A percentile compares a stretch with the other conserved stretches of the same genome.
Conservation (phyloP, 2,113 vertebrate genomes). For the Platysternon megacephalum region DNA sequence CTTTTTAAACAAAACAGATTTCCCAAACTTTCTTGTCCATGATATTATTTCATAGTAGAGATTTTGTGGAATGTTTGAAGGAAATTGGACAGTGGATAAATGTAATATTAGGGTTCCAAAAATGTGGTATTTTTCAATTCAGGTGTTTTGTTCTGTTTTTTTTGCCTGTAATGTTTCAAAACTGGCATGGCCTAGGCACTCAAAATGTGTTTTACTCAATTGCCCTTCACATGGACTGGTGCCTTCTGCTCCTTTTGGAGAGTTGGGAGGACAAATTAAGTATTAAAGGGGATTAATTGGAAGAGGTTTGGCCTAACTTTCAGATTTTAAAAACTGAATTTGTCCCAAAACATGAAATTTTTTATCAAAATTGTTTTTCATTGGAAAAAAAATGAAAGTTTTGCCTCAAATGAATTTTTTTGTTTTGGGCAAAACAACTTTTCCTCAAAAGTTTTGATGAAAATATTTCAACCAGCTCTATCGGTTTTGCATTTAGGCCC, state of each 20-base stretch:
- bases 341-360: neutral
- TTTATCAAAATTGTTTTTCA: neutral
- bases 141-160: neutral
- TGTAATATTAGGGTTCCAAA: too few species aligned
- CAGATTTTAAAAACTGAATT: too few species aligned
- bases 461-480: neutral
- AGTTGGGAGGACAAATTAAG: neutral
- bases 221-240: neutral
- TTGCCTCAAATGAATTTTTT: accelerated
- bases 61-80: too few species aligned
- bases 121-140: neutral
- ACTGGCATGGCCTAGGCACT: neutral
- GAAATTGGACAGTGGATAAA: too few species aligned
- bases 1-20: neutral
- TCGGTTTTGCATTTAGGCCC: neutral
- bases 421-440: neutral
- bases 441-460: neutral
- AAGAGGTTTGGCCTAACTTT: neutral
- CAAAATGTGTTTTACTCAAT: neutral
- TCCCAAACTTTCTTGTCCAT: too few species aligned
- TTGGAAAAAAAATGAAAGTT: neutral
- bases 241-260: neutral
- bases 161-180: neutral
- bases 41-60: too few species aligned
- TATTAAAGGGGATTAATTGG: neutral